Conservation (phyloP, 2,797 vertebrate species). For the Podarcis lilfordi region DNA sequence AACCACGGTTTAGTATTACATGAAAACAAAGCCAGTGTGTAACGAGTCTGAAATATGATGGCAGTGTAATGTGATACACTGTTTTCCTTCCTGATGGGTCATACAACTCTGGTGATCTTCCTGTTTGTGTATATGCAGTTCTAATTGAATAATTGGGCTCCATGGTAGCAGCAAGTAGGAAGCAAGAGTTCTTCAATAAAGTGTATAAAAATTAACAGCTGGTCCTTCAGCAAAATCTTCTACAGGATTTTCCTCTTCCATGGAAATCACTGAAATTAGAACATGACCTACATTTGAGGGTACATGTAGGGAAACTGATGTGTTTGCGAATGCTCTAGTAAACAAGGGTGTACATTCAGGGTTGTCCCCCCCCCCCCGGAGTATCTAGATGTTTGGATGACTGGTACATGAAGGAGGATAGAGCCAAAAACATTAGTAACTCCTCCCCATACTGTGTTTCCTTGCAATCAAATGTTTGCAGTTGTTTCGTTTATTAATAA, state of each 20-base stretch:
- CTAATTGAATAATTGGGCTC: not conserved
- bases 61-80: not conserved
- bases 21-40: no score
- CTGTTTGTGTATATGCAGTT: not conserved
- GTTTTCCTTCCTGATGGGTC: not conserved
- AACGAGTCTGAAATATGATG: not conserved
- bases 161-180: not conserved
- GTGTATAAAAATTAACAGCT: not conserved
- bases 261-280: not conserved
- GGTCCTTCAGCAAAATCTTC: not conserved
- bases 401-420: not conserved
- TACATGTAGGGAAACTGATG: not conserved
- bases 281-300: not conserved
- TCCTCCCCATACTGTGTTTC: not conserved
- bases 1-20: no score
- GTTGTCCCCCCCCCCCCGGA: not conserved
- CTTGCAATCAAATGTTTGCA: not conserved
- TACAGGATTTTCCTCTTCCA: no score
- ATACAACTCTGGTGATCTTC: not conserved
- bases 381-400: not conserved
- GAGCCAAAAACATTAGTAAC: not conserved
- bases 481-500: not conserved
- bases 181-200: constrained; percentile 1
- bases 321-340: not conserved
- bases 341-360: not conserved